Evolutionary conservation across 2,113 vertebrate species (phyloP).

Genomic region (Hyaena hyaena): DNA sequence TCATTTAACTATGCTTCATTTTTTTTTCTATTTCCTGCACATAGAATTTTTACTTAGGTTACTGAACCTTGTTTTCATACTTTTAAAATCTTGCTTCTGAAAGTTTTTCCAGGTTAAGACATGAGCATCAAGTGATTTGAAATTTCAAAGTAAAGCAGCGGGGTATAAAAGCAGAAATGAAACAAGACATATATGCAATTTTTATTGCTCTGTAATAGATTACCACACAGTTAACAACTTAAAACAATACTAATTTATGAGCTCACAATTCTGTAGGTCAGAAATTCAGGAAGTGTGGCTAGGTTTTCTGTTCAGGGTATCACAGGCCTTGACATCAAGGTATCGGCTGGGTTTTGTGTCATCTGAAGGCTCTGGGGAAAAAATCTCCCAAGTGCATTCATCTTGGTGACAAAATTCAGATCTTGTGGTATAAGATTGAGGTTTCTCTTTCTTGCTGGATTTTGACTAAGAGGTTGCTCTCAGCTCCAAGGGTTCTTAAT

Average conservation of each 20-base stretch:
- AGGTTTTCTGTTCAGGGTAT: not conserved
- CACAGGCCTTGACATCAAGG: not conserved
- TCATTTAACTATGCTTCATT: not conserved
- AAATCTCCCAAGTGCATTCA: not conserved
- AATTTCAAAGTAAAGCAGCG: not conserved
- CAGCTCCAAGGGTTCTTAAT: not conserved
- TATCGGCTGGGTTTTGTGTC: not conserved
- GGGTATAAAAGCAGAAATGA: not conserved
- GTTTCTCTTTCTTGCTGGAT: not conserved
- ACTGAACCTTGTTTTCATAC: not conserved
- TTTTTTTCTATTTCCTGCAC: not conserved
- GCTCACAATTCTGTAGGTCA: not conserved
- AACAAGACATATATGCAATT: not conserved
- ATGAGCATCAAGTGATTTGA: not conserved
- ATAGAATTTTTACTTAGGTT: not conserved
- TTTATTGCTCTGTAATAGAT: not conserved
- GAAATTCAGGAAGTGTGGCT: not conserved
- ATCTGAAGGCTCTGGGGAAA: not conserved
- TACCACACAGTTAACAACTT: not conserved
- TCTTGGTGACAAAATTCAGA: not conserved
- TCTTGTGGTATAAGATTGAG: not conserved
- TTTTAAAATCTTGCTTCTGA: not conserved
- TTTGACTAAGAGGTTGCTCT: not conserved
- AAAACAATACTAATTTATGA: not conserved
- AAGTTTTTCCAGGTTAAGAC: conserved; percentile 27